Conservation (phyloP, 2,888 invertebrate genomes). For the Mellilla xanthometata region DNA sequence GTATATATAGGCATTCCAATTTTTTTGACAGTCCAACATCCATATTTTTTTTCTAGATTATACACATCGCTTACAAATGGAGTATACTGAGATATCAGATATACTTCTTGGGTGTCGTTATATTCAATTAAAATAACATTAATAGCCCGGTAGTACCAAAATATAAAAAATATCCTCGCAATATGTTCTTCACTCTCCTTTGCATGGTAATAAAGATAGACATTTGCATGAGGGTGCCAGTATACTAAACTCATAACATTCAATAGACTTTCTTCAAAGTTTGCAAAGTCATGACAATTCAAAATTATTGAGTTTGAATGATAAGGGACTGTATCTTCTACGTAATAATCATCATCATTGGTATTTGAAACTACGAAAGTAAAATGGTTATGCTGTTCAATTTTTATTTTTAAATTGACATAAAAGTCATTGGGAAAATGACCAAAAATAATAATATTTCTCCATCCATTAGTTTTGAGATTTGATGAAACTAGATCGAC, state of each 20-base stretch:
- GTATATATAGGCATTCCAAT: constrained; percentile 47
- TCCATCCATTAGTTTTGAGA: constrained; percentile 57
- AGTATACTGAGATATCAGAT: constrained; percentile 44
- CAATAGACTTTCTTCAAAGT: constrained; percentile 52
- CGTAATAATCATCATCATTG: constrained; percentile 42
- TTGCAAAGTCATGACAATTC: constrained; percentile 40
- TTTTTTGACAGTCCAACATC: constrained; percentile 57
- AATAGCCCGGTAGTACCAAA: constrained; percentile 59
- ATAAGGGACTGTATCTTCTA: constrained; percentile 51
- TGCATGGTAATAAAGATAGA: constrained; percentile 50
- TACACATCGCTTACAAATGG: constrained; percentile 51
- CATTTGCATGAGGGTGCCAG: constrained; percentile 60
- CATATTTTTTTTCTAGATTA: constrained; percentile 42
- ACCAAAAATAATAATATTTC: constrained; percentile 54
- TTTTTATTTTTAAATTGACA: constrained; percentile 32
- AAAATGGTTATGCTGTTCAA: constrained; percentile 29
- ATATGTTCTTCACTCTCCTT: constrained; percentile 33
- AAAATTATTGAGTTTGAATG: constrained; percentile 53
- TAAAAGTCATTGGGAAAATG: constrained; percentile 52
- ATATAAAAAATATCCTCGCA: constrained; percentile 55
- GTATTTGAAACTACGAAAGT: constrained; percentile 45
- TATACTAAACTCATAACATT: constrained; percentile 46
- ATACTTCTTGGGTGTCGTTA: constrained; percentile 36
- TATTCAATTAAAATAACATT: constrained; percentile 55
- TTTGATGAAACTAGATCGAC: constrained; percentile 46